Evolutionary conservation across 1,140 invertebrate species (phyloP).

Genomic region (Aphelenchoides besseyi): DNA sequence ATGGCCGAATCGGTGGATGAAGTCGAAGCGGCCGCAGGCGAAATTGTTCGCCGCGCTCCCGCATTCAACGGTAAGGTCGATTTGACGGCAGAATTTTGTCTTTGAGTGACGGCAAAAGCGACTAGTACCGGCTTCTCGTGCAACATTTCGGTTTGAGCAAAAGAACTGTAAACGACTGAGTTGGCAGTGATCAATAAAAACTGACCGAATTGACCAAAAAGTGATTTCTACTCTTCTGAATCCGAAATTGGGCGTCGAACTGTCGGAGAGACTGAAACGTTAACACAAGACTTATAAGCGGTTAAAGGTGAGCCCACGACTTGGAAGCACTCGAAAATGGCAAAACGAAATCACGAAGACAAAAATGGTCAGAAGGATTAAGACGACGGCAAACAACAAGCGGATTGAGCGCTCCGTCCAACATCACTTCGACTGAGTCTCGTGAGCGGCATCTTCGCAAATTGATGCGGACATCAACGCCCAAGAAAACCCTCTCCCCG

Average conservation of each 20-base stretch:
- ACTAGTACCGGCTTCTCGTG: conserved; percentile 22
- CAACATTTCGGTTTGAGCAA: background rate
- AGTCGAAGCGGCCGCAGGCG: conserved; percentile 26
- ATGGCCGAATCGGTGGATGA: conserved; percentile 34
- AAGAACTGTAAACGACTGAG: too few species aligned
- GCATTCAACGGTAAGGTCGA: background rate
- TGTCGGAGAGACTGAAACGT: background rate
- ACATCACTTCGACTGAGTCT: background rate
- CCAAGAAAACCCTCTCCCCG: too few species aligned
- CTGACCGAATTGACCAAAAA: background rate
- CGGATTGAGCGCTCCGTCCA: background rate
- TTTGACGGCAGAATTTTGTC: background rate
- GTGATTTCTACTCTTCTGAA: background rate
- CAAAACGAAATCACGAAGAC: background rate
- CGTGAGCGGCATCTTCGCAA: conserved; percentile 2
- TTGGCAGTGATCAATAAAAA: background rate
- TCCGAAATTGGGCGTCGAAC: background rate
- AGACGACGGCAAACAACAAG: background rate
- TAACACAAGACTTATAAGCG: background rate
- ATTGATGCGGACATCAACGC: background rate
- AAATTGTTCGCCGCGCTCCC: conserved; percentile 16
- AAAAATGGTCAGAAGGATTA: background rate
- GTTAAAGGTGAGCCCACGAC: too few species aligned
- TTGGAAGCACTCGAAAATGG: background rate
- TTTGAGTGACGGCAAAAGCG: conserved; percentile 10